These are phyloP conservation scores for Artibeus lituratus DNA, from an alignment of 2,797 vertebrate species.

Conservation along the genomic window DNA sequence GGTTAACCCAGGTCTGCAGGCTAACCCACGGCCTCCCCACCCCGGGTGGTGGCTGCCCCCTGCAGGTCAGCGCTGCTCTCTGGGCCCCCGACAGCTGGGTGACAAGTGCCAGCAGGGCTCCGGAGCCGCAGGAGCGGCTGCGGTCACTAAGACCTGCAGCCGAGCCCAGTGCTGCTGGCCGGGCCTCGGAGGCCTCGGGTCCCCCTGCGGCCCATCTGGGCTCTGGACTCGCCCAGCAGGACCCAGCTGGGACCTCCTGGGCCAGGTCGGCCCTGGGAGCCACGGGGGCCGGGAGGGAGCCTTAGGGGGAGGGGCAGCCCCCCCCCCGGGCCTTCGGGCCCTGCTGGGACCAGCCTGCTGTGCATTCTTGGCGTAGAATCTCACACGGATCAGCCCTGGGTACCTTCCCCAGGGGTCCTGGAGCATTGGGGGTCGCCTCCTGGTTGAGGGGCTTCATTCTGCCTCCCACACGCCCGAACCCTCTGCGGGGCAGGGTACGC, in stretches of 20 bases:
- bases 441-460: accelerated
- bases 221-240: accelerated
- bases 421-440: not conserved
- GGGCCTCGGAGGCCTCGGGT: accelerated
- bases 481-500: accelerated
- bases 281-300: not conserved
- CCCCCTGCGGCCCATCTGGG: not conserved
- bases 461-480: not conserved
- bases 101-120: accelerated
- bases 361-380: not conserved
- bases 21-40: accelerated
- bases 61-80: accelerated
- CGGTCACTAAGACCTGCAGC: accelerated
- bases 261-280: accelerated
- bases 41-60: accelerated
- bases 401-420: not conserved
- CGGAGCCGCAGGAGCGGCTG: accelerated
- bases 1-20: too few relatives aligned
- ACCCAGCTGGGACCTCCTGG: not conserved
- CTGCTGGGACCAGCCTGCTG: not conserved
- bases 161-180: accelerated
- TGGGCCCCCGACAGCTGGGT: accelerated
- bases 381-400: accelerated
- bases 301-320: accelerated
- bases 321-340: not conserved